These are phyloP conservation scores for Diaprepes abbreviatus DNA, from an alignment of 2,888 invertebrate species.

Conservation along the genomic window DNA sequence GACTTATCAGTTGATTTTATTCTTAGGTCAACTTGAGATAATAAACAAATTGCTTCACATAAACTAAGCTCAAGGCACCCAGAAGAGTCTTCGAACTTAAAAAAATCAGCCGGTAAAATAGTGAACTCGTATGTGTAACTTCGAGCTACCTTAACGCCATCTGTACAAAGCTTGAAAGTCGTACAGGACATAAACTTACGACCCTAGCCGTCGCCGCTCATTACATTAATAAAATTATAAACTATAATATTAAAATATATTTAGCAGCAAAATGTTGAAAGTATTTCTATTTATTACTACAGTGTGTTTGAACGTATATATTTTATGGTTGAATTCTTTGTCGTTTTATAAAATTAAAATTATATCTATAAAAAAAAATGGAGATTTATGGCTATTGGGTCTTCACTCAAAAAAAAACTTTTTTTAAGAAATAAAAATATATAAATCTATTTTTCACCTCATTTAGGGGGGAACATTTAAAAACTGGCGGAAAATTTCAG, in stretches of 20 bases:
- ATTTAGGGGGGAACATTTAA: not conserved
- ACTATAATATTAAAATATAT: slow-evolving; percentile 54
- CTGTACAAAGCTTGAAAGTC: slow-evolving; percentile 42
- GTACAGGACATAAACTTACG: slow-evolving; percentile 64
- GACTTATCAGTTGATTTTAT: too few relatives aligned
- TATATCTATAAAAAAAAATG: slow-evolving; percentile 58
- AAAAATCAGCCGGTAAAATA: too few relatives aligned
- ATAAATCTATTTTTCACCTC: not conserved
- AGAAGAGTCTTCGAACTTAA: too few relatives aligned
- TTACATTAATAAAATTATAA: slow-evolving; percentile 63
- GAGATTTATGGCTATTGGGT: slow-evolving; percentile 62
- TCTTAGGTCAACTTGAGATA: too few relatives aligned
- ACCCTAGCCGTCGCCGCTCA: slow-evolving; percentile 69
- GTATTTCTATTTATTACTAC: slow-evolving; percentile 64
- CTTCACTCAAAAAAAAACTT: slow-evolving; percentile 8
- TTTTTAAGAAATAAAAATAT: slow-evolving; percentile 1
- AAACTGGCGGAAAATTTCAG: not conserved
- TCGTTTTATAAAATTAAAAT: slow-evolving; percentile 62
- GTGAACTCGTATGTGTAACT: too few relatives aligned
- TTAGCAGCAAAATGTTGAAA: slow-evolving; percentile 66
- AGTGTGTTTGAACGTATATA: slow-evolving; percentile 47
- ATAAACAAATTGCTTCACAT: too few relatives aligned
- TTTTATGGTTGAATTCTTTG: slow-evolving; percentile 62
- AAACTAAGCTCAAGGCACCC: too few relatives aligned
- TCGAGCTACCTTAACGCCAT: not conserved